Evolutionary conservation across 2,797 vertebrate genomes (phyloP).

Genomic region (Rhinatrema bivittatum): DNA sequence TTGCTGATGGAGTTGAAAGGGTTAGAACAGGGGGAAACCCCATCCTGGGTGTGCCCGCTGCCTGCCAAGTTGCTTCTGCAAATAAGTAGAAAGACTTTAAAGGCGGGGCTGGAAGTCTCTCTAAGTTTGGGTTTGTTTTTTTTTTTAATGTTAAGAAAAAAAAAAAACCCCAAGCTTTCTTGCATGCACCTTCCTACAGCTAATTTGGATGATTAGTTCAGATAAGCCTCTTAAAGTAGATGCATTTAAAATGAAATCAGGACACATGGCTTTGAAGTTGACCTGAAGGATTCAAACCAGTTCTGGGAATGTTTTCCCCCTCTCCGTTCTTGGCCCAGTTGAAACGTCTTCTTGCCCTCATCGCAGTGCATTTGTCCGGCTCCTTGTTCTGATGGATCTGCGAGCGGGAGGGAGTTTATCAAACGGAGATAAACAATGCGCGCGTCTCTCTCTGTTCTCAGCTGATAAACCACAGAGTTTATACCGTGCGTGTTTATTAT

Average conservation of each 20-base stretch:
- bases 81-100: no score
- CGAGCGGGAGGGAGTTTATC: conserved; percentile 30
- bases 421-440: conserved; percentile 27
- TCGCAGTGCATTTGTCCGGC: conserved; percentile 2
- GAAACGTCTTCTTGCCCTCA: conserved; percentile 38
- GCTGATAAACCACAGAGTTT: conserved; percentile 46
- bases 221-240: conserved; percentile 66
- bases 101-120: no score
- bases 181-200: conserved; percentile 64
- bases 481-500: conserved; percentile 35
- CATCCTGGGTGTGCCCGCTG: no score
- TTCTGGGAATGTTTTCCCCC: conserved; percentile 23
- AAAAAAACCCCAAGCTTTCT: no score
- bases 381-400: conserved; percentile 18
- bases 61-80: no score
- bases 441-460: conserved; percentile 38
- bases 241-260: conserved; percentile 63
- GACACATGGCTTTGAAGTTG: conserved; percentile 46
- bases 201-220: conserved; percentile 71
- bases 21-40: conserved; percentile 29
- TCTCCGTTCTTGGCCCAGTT: conserved; percentile 23
- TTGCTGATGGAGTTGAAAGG: conserved; percentile 38
- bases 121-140: no score
- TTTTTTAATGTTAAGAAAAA: no score
- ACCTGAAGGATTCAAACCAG: conserved; percentile 43